These are phyloP conservation scores for Gymnocephalus cernua DNA, from an alignment of 2,113 vertebrate genomes.

Conservation along the genomic window DNA sequence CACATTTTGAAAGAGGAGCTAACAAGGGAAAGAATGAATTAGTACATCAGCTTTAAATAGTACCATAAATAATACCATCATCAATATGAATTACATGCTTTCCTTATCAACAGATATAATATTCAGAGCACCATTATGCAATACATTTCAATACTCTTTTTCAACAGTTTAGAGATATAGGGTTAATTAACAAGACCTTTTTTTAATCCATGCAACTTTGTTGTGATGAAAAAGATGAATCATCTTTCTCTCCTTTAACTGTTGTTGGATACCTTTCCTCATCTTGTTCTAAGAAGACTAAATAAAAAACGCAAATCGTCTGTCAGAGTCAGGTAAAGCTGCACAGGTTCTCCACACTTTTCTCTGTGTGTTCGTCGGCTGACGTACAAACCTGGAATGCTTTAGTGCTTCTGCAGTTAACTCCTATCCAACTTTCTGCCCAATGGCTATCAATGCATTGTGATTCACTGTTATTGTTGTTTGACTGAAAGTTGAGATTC, in stretches of 20 bases:
- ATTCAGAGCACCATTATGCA: constrained; percentile 1
- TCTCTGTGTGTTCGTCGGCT: constrained; percentile 33
- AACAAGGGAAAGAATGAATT: constrained; percentile 9
- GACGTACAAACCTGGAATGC: constrained; percentile 45
- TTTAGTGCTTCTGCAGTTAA: constrained; percentile 46
- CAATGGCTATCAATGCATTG: constrained; percentile 19
- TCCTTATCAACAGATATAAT: constrained; percentile 18
- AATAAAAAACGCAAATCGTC: constrained; percentile 37
- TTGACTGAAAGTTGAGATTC: constrained; percentile 45
- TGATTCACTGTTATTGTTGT: constrained; percentile 28
- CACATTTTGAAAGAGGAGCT: constrained; percentile 17
- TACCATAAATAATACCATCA: constrained; percentile 1
- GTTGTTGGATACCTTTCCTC: background rate
- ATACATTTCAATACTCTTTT: background rate
- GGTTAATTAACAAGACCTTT: background rate
- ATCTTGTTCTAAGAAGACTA: constrained; percentile 27
- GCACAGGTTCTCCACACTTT: constrained; percentile 42
- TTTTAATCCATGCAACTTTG: background rate
- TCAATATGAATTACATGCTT: constrained; percentile 3
- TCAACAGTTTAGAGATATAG: background rate
- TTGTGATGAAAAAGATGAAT: background rate
- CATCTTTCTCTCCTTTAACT: background rate
- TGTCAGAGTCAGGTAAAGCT: constrained; percentile 33
- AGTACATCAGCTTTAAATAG: constrained; percentile 36
- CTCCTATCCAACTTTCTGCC: constrained; percentile 41